Base-by-base conservation (phyloP, 2,113 vertebrate species). In the Hippotragus niger region DNA sequence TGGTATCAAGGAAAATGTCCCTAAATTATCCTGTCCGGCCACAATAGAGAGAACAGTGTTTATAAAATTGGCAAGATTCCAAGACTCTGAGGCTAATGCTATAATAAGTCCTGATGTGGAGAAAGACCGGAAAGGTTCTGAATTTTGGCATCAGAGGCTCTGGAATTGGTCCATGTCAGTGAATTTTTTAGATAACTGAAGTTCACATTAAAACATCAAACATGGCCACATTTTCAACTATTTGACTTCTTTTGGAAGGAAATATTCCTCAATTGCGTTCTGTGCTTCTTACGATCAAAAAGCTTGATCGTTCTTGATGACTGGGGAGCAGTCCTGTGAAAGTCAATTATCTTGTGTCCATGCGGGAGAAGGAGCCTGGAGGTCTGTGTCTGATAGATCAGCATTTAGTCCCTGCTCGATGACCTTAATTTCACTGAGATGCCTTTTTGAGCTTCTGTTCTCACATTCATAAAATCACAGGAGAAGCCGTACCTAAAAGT, bases 31-130 rank as follows among this genome's bases (percentile, higher is more conserved):
- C 89, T 36, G 89, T 84, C 62, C 58, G 16, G 76, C 93, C 67
- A 71, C 40, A 45, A 23, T 2, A 55, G 50, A 58, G 84, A 83
- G 88, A 89, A 31, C 17, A n/a, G 55, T 15, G 58, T 76, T 96
- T 90, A 33, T 45, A 29, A 81, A 91, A 36, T 2, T 87, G 97
- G 86, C 76, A 14, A 3, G 19, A 6, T 83, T 97, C 96, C 98
- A 95, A 87, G 71, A 43, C 78, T 88, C 83, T 9, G 17, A 91
- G 85, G 43, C 84, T 52, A 91, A n/a, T 83, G 88, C 36, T 94
- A 89, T 74, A 88, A 60, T 52, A 84, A 94, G 36, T 67, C 52
- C 91, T 36, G 27, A 71, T 31, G 33, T 7, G 21, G 25, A 62
- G 8, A 8, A 33, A 62, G 40, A 23, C 23, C 43, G 1, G 33